Evolutionary conservation across 2,113 vertebrate genomes (phyloP), one percentile per base, ranked within the genome.

Genomic region (Gnathonemus longibarbis): DNA sequence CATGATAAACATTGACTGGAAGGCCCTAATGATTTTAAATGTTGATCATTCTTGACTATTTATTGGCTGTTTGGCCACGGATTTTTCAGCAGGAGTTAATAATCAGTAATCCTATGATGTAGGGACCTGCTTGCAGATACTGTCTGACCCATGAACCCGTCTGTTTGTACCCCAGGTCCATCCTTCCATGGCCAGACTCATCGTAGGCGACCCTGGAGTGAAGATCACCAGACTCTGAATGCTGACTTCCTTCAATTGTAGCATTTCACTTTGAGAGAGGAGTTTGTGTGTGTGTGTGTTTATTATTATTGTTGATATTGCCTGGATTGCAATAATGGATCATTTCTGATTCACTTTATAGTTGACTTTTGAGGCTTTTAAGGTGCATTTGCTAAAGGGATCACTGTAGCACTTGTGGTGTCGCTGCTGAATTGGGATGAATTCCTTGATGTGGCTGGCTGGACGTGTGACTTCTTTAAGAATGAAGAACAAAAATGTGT

Each of bases 211-310:
- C 91, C 92, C 94, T 45, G 96, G 94, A 91, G 92, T 94, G 83
- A 94, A 92, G 92, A 94, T 95, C 90, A 96, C 95, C 89, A 93
- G 94, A 93, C 95, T 96, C 93, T 96, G 94, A 96, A 93, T 92
- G 93, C 91, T 91, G 89, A 89, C 11, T 84, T 84, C 42, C 17
- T 39, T 62, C n/a, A 84, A 58, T 84, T 48, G 74, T 45, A 84
- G 35, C 74, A 84, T 53, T 89, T 80, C 42, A 74, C 50, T 42
- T 35, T 21, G n/a, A 27, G 84, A 15, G 80, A 84, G 58, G 62
- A 31, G 10, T 70, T 27, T 27, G 6, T 58, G 21, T n/a, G 52
- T 53, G n/a, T n/a, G 21, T n/a, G 58, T 27, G 58, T 24, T 58
- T 49, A 27, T 87, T 53, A 89, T 88, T 92, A 52, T 92, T 90